phyloP scores from a whole-genome alignment of 1,140 invertebrate species.

The Apolygus lucorum region DNA sequence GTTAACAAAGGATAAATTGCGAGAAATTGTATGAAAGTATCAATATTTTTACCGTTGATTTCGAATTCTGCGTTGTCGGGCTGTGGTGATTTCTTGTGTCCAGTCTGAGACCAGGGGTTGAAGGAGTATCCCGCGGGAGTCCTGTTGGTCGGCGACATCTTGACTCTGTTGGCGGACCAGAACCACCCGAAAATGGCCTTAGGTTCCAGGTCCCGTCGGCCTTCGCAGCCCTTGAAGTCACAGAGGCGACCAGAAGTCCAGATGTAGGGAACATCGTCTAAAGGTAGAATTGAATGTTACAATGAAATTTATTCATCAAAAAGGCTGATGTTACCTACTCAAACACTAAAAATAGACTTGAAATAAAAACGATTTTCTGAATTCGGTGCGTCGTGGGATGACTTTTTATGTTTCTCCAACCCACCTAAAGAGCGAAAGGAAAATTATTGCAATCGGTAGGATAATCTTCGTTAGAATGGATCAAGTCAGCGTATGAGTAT shows the following conservation, averaged over 20 bases:
- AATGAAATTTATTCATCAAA: too few species aligned
- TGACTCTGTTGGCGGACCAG: constrained; percentile 82
- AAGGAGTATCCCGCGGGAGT: constrained; percentile 57
- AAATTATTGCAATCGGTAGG: too few species aligned
- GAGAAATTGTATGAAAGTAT: too few species aligned
- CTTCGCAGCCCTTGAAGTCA: constrained; percentile 86
- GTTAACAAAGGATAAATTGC: too few species aligned
- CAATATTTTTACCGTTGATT: constrained; percentile 57
- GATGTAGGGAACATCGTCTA: constrained; percentile 83
- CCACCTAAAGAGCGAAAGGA: too few species aligned
- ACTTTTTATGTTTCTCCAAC: too few species aligned
- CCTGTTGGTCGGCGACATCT: constrained; percentile 71
- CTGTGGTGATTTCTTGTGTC: constrained; percentile 77
- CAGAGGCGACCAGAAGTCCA: constrained; percentile 85
- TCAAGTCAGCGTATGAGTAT: too few species aligned
- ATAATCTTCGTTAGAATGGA: too few species aligned
- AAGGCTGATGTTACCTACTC: too few species aligned
- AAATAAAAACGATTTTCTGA: too few species aligned
- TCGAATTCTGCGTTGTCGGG: constrained; percentile 87
- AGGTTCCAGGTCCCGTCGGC: constrained; percentile 73
- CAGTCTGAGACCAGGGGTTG: constrained; percentile 80
- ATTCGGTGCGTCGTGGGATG: too few species aligned
- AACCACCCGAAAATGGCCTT: constrained; percentile 82
- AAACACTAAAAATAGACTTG: too few species aligned
- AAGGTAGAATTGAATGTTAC: constrained; percentile 32